Conservation (phyloP, 2,113 vertebrate genomes). For the Rhinolophus ferrumequinum region DNA sequence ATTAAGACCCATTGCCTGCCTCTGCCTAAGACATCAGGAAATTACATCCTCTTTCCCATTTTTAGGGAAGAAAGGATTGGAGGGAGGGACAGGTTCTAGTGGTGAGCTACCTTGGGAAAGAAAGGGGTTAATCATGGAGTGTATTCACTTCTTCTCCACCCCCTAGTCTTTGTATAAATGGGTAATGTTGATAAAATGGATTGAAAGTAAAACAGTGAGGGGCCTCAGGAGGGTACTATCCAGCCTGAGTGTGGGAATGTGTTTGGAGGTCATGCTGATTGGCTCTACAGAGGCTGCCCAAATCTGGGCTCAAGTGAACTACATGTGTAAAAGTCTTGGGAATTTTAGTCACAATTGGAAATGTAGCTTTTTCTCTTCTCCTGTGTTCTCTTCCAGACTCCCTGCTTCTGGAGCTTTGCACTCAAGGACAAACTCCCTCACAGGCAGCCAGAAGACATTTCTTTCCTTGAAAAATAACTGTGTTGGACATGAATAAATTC, state of each 20-base stretch:
- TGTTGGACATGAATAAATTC: slow-evolving; percentile 10
- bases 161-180: slow-evolving; percentile 13
- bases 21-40: slow-evolving; percentile 50
- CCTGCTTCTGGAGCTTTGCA: neutral
- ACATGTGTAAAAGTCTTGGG: neutral
- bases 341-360: neutral
- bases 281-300: neutral
- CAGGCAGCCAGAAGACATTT: neutral
- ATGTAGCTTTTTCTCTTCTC: neutral
- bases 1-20: neutral
- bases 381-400: neutral
- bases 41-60: neutral
- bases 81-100: neutral
- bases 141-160: neutral
- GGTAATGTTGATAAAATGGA: neutral
- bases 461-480: slow-evolving; percentile 27
- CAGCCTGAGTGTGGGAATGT: neutral
- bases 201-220: neutral
- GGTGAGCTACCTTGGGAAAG: neutral
- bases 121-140: neutral
- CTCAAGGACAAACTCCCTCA: neutral
- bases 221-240: neutral
- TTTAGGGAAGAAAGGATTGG: neutral
- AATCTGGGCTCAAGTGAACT: neutral
- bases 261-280: neutral